Base-by-base conservation (phyloP, 2,113 vertebrate species). In the Gobiocypris rarus region DNA sequence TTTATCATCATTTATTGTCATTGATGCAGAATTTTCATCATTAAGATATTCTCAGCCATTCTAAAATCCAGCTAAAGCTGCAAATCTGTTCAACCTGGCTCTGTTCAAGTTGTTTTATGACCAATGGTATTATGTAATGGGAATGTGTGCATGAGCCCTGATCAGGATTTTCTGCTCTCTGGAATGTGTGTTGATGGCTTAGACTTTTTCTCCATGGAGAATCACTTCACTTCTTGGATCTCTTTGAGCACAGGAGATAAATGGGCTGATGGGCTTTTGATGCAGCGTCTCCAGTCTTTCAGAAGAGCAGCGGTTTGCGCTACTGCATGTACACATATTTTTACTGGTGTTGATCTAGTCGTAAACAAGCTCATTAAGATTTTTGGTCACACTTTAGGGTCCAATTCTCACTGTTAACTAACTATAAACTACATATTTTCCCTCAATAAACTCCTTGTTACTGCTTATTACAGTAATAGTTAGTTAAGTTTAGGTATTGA, bases 161-260 rank as follows among this genome's bases (percentile, higher is more conserved):
- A 52, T n/a, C 65, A 61, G 56, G 26, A 74, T 48, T 86, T 78
- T 78, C 14, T 83, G 63, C 65, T 86, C 28, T 84, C 82, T 82
- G 73, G 43, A 75, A 81, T 17, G 59, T 9, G 52, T 24, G 61
- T 4, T 5, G 71, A 58, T 83, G 58, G 78, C 65, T 71, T 78
- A 69, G n/a, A 76, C 41, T 71, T 73, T 77, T 71, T 56, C 38
- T 65, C 69, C 67, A 31, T 10, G 61, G 80, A 77, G 48, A 52
- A 48, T 59, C 61, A 38, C 38, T 31, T 77, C 54, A 82, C 75
- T 52, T 67, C 73, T 63, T 63, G 70, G 61, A 15, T 13, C 10
- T 75, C 50, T 54, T 28, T 13, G 69, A 50, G 78, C 61, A 70
- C 50, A 59, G 22, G 34, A 77, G 75, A 83, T 77, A 85, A 80